These are phyloP conservation scores for Thecophora atra DNA, from an alignment of 2,888 invertebrate genomes.

Conservation along the genomic window DNA sequence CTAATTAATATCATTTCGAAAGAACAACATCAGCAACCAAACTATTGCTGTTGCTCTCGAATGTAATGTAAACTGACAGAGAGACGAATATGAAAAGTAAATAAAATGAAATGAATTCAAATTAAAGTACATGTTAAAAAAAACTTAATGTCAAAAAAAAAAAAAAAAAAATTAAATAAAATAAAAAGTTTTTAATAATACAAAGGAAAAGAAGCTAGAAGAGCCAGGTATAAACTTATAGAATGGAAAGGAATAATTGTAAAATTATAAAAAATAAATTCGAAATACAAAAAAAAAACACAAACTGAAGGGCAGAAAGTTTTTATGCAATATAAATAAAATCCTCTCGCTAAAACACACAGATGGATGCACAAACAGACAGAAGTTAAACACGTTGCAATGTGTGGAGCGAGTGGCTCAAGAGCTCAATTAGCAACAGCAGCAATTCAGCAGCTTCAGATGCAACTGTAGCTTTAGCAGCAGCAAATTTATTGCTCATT, in stretches of 20 bases:
- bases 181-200: conserved; percentile 5
- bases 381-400: conserved; percentile 3
- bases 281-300: background rate
- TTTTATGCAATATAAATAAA: no score
- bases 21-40: no score
- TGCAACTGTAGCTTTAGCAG: conserved; percentile 22
- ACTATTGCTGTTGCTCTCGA: conserved; percentile 6
- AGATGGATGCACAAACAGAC: background rate
- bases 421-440: conserved; percentile 27
- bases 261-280: background rate
- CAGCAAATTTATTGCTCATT: conserved; percentile 51
- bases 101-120: conserved; percentile 19
- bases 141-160: background rate
- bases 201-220: background rate
- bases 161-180: conserved; percentile 1
- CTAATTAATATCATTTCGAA: background rate
- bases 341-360: no score
- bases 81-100: conserved; percentile 6
- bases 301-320: background rate
- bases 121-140: background rate
- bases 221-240: conserved; percentile 25
- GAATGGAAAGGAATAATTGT: background rate
- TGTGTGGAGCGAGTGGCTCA: background rate
- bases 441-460: conserved; percentile 27
- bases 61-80: conserved; percentile 28